A percentile compares a stretch with the other conserved stretches of the same genome.
phyloP scores from a whole-genome alignment of 2,888 invertebrate species.

The Lycophotia porphyrea region DNA sequence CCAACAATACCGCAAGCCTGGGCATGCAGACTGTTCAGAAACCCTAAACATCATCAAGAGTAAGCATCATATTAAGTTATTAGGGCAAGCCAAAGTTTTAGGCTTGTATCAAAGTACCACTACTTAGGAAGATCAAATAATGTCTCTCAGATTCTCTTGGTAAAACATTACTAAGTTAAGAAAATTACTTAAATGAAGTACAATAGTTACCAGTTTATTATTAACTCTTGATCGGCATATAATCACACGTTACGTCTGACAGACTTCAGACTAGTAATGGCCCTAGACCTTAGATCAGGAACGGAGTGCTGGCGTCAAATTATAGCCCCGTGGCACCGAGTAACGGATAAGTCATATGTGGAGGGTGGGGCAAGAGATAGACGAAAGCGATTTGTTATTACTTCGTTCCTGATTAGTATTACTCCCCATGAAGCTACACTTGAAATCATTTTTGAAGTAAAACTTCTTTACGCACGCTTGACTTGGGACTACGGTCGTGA shows the following conservation, averaged over 20 bases:
- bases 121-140: not conserved
- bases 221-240: constrained; percentile 19
- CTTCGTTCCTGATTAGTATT: not conserved
- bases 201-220: constrained; percentile 16
- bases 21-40: too few relatives aligned
- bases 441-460: too few relatives aligned
- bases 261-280: constrained; percentile 42
- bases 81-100: too few relatives aligned
- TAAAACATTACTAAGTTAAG: not conserved
- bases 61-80: too few relatives aligned
- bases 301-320: constrained; percentile 65
- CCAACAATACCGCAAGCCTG: too few relatives aligned
- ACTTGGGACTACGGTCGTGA: too few relatives aligned
- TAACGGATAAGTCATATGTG: constrained; percentile 66
- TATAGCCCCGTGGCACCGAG: constrained; percentile 63
- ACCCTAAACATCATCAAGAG: too few relatives aligned
- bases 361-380: not conserved
- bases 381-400: constrained; percentile 28
- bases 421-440: too few relatives aligned
- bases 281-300: constrained; percentile 47
- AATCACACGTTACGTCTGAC: constrained; percentile 37
- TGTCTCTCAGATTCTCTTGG: not conserved
- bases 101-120: too few relatives aligned
- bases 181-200: constrained; percentile 1
- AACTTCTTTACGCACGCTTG: too few relatives aligned